Base-by-base conservation (phyloP, 2,797 vertebrate species). In the Liasis olivaceus region DNA sequence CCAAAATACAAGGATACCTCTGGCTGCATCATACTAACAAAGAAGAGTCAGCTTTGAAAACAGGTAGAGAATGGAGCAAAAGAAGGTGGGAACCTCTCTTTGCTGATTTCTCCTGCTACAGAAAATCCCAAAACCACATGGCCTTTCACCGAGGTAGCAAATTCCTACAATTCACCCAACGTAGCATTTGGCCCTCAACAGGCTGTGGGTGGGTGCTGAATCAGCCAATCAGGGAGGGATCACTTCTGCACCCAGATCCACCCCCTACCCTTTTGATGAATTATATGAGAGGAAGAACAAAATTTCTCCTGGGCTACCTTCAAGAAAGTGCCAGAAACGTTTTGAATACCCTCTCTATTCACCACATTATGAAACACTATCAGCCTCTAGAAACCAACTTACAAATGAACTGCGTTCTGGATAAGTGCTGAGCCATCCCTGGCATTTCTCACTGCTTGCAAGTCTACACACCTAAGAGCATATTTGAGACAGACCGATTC, bases 281-380 rank as follows among this genome's bases (percentile, higher is more conserved):
- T 58, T n/a, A 87, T 28, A 56, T 56, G 85, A 31, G 58, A 42
- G n/a, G 58, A 9, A 59, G 24, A 20, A 36, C n/a, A 24, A 2
- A 5, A 60, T 11, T 0, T n/a, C 0, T 51, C 4, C 7, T 58
- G 15, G 3, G 7, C 15, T 47, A 15, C 24, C 20, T 47, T 56
- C 47, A 47, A 51, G 6, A 85, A 85, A 9, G 47, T 54, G 22
- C 81, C 26, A 22, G 42, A 51, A 54, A 11, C 54, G 22, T 54
- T 85, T 85, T 26, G 0, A 5, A 51, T 51, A 6, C 51, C 5
- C 51, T 7, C 51, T 51, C 51, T 51, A 51, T 51, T 51, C 51
- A 51, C 51, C 51, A 6, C 7, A 51, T 51, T 51, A 51, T 51
- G 51, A 51, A 51, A 7, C 51, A 6, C 51, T 51, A 7, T 51